Evolutionary conservation across 2,113 vertebrate species (phyloP), one percentile per base, ranked within the genome.

Genomic region (Fregetta grallaria): DNA sequence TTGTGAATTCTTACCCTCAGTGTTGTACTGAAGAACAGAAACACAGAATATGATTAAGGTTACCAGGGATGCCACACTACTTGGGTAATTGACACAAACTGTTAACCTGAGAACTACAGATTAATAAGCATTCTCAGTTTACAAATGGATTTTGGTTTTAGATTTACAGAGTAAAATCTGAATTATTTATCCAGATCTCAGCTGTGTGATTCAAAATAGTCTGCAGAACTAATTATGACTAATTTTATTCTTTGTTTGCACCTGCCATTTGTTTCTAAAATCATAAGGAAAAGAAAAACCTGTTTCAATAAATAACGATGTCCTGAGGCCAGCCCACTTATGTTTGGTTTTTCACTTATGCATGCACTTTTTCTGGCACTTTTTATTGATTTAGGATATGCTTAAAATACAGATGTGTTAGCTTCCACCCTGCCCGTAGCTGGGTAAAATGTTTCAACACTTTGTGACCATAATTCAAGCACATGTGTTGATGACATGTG

Each of bases 121-220:
- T 77, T 92, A 89, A 78, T 78, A 92, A 86, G 21, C 13, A 53
- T 82, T 92, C 38, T 67, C 52, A 38, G 17, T 81, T 94, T 93
- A 61, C 82, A 91, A 85, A 89, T 68, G 36, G 83, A 85, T 75
- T 84, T 86, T 38, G 17, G 17, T 26, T 94, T 93, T 90, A 82
- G 40, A 91, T 85, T 92, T 94, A 89, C 23, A 27, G 73, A 92
- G 49, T 62, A 75, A 92, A 92, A 82, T 61, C 20, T 75, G 68
- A 94, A 85, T 94, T 89, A 91, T 95, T 96, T 92, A 89, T 93
- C 52, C 62, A 82, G 52, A 75, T 85, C 56, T 94, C 91, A 94
- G 66, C 36, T 90, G 25, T 32, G 52, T 94, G 62, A 75, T 87
- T 85, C 73, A 80, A 92, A 89, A 91, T 53, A 78, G 34, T 88